Evolutionary conservation across 2,113 vertebrate genomes (phyloP).

Genomic region (Grallaria varia): DNA sequence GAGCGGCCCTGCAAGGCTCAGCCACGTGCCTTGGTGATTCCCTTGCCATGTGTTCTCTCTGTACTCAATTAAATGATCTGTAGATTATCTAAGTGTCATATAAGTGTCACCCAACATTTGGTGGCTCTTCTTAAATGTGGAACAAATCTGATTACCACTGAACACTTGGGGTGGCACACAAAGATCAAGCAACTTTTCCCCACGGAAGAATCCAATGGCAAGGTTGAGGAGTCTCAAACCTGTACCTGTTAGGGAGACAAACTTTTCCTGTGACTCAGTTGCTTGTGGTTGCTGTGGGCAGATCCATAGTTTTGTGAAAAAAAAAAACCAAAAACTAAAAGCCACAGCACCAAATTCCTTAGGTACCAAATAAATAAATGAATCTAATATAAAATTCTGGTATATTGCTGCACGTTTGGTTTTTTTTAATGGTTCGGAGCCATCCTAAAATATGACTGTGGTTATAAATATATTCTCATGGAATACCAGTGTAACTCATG

Average conservation of each 20-base stretch:
- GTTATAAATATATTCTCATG: background rate
- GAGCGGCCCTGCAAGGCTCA: background rate
- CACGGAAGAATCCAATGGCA: background rate
- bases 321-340: too few relatives aligned
- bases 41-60: background rate
- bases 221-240: background rate
- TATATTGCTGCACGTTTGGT: background rate
- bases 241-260: background rate
- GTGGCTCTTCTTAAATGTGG: background rate
- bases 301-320: background rate
- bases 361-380: background rate
- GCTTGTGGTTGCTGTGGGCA: background rate
- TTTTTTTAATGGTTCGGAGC: background rate
- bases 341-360: too few relatives aligned
- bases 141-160: background rate
- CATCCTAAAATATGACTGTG: background rate
- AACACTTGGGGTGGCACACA: background rate
- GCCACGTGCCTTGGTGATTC: rapidly evolving
- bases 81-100: background rate
- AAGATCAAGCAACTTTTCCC: background rate
- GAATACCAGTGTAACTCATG: background rate
- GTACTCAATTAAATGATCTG: background rate
- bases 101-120: background rate
- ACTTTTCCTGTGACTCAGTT: too few relatives aligned
- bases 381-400: too few relatives aligned